These are phyloP conservation scores for Andrena camellia DNA, from an alignment of 2,888 invertebrate genomes.

Conservation along the genomic window DNA sequence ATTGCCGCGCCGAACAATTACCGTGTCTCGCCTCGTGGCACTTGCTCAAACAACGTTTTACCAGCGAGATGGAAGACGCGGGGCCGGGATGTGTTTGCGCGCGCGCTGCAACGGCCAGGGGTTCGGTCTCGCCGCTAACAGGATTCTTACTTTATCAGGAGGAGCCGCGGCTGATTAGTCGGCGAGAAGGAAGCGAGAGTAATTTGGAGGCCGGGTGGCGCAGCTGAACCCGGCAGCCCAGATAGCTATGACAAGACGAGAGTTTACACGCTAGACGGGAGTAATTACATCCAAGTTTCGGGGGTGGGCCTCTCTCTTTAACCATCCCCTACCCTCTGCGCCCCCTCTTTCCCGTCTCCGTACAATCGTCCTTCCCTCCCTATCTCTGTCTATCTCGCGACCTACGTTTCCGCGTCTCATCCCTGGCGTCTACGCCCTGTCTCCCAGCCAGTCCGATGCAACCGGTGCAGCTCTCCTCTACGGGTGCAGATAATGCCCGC, in stretches of 20 bases:
- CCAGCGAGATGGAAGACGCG: neutral
- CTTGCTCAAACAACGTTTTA: constrained; percentile 15
- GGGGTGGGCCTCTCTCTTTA: constrained; percentile 67
- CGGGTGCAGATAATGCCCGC: constrained; percentile 65
- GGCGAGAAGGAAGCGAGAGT: constrained; percentile 81
- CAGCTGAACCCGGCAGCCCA: constrained; percentile 77
- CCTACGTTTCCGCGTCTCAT: constrained; percentile 58
- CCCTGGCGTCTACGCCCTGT: constrained; percentile 42
- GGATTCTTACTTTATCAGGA: constrained; percentile 76
- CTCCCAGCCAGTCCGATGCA: constrained; percentile 52
- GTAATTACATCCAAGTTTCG: constrained; percentile 84
- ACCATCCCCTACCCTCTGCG: constrained; percentile 22
- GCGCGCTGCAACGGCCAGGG: neutral
- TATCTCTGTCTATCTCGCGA: constrained; percentile 15
- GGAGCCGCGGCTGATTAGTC: constrained; percentile 82
- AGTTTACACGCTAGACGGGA: constrained; percentile 81
- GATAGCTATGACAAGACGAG: constrained; percentile 82
- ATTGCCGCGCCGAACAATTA: neutral
- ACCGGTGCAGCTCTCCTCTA: constrained; percentile 54
- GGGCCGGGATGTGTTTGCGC: constrained; percentile 7
- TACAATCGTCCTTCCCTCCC: constrained; percentile 24
- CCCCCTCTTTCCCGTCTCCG: constrained; percentile 27
- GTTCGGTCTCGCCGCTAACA: constrained; percentile 48
- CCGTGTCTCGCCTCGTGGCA: neutral
- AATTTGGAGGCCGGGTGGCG: constrained; percentile 79